Percentiles rank a stretch among this genome's conserved stretches.
Conservation (phyloP, 2,797 vertebrate species). For the Pangasius djambal region DNA sequence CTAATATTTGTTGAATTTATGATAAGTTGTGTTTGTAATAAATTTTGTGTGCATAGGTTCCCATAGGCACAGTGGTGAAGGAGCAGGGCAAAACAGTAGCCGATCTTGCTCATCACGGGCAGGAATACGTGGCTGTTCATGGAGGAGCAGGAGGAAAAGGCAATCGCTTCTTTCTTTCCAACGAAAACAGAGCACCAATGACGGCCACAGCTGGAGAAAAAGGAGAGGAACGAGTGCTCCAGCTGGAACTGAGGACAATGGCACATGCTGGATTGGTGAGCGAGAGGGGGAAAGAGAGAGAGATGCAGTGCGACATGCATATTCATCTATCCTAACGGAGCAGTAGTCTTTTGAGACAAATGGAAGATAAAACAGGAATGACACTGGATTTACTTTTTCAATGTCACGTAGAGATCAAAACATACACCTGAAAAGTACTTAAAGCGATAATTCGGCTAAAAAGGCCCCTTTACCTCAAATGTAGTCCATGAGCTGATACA, state of each 20-base stretch:
- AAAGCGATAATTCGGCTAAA: neutral
- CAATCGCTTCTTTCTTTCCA: slow-evolving; percentile 92
- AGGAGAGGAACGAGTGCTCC: slow-evolving; percentile 84
- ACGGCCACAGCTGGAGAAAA: slow-evolving; percentile 77
- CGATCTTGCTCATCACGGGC: slow-evolving; percentile 80
- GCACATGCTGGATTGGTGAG: slow-evolving; percentile 93
- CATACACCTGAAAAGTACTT: neutral
- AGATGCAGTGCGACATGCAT: neutral
- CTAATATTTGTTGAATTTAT: neutral
- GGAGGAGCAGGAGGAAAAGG: slow-evolving; percentile 93
- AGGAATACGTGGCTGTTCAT: slow-evolving; percentile 84
- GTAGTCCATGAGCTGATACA: neutral
- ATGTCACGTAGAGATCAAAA: neutral
- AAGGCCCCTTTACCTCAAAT: neutral
- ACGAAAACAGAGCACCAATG: slow-evolving; percentile 87
- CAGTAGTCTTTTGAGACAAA: neutral
- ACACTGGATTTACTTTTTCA: neutral
- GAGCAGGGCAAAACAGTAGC: slow-evolving; percentile 76
- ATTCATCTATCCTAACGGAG: neutral
- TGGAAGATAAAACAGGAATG: neutral
- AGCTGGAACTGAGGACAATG: slow-evolving; percentile 90
- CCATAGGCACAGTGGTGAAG: slow-evolving; percentile 88
- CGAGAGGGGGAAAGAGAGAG: neutral
- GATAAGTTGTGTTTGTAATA: neutral
- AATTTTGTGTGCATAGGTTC: slow-evolving; percentile 77